Evolutionary conservation across 2,797 vertebrate species (phyloP), one percentile per base, ranked within the genome.

Genomic region (Enteromius paludinosus): DNA sequence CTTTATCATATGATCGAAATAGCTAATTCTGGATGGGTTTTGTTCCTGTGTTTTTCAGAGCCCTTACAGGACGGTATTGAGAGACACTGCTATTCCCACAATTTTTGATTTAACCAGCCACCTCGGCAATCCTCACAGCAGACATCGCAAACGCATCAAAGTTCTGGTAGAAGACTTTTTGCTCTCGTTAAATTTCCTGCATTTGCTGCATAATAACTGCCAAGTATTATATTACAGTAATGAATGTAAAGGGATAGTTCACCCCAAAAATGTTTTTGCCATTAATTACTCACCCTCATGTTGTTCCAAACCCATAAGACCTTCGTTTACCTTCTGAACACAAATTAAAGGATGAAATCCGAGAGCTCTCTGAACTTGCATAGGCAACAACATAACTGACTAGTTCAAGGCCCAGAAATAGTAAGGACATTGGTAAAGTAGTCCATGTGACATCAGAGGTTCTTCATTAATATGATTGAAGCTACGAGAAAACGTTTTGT

Each of bases 21-120:
- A 52, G 38, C 0, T 28, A 25, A 47, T 59, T 33, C 17, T 64
- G 14, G 30, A 62, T 62, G 6, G 54, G 12, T 28, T 33, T 83
- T 43, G 1, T 84, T 84, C 7, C 25, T 52, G 61, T 78, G 49
- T 86, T 85, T 92, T 92, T 28, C 92, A 99, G 98, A 99, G 98
- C 85, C 97, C 97, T 9, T 99, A 99, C 71, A 95, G 97, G 90
- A 99, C 98, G 0, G 97, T 99, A 28, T 90, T 99, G 79, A 95
- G 97, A 87, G 98, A 99, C 86, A 98, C 97, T 38, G 98, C 98
- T 73, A 97, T 99, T 90, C 98, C 98, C 79, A 99, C 98, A 10
- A 97, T 99, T 91, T 99, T 99, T 92, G 98, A 99, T 90, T 93
- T 99, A 85, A 99, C 98, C n/a, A 99, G 97, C 90, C 98, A 99